A percentile compares a stretch with the other conserved stretches of the same genome.
Conservation (phyloP, 1,140 invertebrate species). For the Apis florea region DNA sequence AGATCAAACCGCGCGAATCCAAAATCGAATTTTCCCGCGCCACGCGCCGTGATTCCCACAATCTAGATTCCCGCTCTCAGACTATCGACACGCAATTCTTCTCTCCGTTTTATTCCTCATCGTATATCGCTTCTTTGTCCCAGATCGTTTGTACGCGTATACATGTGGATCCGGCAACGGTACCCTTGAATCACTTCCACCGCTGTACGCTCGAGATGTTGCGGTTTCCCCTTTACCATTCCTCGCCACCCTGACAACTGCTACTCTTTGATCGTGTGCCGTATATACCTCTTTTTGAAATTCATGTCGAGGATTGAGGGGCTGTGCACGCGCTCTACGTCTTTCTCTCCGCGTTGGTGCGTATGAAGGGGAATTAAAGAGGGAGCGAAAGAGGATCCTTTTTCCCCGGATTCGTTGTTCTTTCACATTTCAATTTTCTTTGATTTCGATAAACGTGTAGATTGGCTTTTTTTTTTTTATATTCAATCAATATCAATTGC, state of each 20-base stretch:
- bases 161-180: conserved; percentile 7
- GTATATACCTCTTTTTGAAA: not conserved
- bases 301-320: not conserved
- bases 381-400: not conserved
- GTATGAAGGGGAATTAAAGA: not conserved
- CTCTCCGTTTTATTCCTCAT: not conserved
- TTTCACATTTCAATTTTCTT: no score
- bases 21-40: conserved; percentile 17
- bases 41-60: not conserved
- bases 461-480: no score
- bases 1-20: conserved; percentile 20
- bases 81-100: no score
- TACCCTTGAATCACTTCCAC: conserved; percentile 16
- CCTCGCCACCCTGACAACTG: not conserved
- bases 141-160: not conserved
- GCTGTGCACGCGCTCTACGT: conserved; percentile 26
- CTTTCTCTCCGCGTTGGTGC: not conserved
- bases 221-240: not conserved
- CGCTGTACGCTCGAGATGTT: not conserved
- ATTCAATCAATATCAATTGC: no score
- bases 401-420: not conserved
- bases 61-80: not conserved
- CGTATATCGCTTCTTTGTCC: not conserved
- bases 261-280: not conserved
- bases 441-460: no score